Conservation (phyloP, 1,140 invertebrate genomes). For the Drosophila ficusphila region DNA sequence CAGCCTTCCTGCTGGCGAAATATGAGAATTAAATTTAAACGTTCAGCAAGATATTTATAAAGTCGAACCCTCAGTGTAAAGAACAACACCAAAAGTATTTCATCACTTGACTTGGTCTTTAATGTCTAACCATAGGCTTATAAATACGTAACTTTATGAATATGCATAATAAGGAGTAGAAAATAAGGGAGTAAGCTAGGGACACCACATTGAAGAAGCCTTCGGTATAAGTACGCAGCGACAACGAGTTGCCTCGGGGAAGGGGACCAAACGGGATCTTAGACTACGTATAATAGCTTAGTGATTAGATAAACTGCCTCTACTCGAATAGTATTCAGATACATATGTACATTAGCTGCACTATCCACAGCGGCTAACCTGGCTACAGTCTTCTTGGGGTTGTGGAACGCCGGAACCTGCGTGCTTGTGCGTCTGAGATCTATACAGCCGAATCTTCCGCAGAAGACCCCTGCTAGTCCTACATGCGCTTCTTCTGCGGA, state of each 20-base stretch:
- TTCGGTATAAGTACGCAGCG: constrained; percentile 9
- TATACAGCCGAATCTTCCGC: constrained; percentile 71
- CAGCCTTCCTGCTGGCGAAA: no score
- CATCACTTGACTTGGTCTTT: constrained; percentile 71
- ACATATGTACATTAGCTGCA: constrained; percentile 20
- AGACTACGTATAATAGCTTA: constrained; percentile 32
- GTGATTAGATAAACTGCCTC: constrained; percentile 7
- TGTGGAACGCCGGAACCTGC: neutral
- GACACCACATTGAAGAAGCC: constrained; percentile 18
- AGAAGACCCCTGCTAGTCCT: constrained; percentile 75
- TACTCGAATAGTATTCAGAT: constrained; percentile 19
- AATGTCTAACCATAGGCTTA: constrained; percentile 27
- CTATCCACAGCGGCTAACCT: constrained; percentile 33
- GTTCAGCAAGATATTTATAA: neutral
- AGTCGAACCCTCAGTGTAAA: neutral
- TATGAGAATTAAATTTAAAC: no score
- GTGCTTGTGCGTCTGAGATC: constrained; percentile 57
- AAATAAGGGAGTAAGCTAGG: neutral
- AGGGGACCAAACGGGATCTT: neutral
- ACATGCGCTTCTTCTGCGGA: constrained; percentile 87
- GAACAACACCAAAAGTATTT: neutral
- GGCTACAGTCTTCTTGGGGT: constrained; percentile 36
- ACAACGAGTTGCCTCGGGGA: constrained; percentile 12
- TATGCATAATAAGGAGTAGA: neutral
- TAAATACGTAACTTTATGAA: constrained; percentile 7